These are phyloP conservation scores for Colistium nudipinnis DNA, from an alignment of 2,113 vertebrate genomes.

Conservation along the genomic window DNA sequence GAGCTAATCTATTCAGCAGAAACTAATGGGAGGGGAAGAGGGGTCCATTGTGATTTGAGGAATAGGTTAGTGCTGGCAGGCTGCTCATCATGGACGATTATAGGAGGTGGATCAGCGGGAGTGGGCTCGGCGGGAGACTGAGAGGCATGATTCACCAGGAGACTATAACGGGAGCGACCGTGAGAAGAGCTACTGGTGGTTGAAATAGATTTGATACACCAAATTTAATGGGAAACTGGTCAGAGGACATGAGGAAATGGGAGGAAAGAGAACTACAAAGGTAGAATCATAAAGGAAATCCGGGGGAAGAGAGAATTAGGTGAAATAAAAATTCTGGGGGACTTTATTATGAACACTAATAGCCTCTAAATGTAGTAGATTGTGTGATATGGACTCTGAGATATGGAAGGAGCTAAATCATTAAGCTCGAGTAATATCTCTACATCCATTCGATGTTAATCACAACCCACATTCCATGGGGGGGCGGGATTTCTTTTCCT, in stretches of 20 bases:
- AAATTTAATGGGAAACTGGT: conserved; percentile 29
- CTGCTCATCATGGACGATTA: conserved; percentile 81
- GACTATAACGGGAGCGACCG: conserved; percentile 38
- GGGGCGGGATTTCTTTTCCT: conserved; percentile 4
- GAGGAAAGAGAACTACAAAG: background rate
- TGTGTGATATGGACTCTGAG: conserved; percentile 15
- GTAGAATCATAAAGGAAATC: conserved; percentile 1
- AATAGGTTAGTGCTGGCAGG: conserved; percentile 78
- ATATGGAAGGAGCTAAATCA: conserved; percentile 26
- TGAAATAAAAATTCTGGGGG: conserved; percentile 23
- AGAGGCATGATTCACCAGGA: conserved; percentile 57
- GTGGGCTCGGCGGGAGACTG: conserved; percentile 64
- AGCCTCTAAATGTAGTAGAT: conserved; percentile 33
- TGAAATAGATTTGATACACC: conserved; percentile 21
- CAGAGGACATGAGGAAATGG: conserved; percentile 9
- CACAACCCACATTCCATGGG: background rate
- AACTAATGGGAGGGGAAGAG: conserved; percentile 77
- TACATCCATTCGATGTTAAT: conserved; percentile 25
- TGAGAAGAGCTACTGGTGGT: conserved; percentile 46
- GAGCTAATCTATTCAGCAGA: conserved; percentile 77
- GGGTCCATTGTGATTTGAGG: conserved; percentile 80
- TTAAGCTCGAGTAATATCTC: conserved; percentile 25
- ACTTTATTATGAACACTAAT: conserved; percentile 25
- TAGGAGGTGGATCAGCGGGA: conserved; percentile 74
- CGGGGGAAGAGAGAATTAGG: conserved; percentile 11